A percentile compares a stretch with the other conserved stretches of the same genome.
phyloP scores from a whole-genome alignment of 2,888 invertebrate genomes.

The Melanargia galathea region DNA sequence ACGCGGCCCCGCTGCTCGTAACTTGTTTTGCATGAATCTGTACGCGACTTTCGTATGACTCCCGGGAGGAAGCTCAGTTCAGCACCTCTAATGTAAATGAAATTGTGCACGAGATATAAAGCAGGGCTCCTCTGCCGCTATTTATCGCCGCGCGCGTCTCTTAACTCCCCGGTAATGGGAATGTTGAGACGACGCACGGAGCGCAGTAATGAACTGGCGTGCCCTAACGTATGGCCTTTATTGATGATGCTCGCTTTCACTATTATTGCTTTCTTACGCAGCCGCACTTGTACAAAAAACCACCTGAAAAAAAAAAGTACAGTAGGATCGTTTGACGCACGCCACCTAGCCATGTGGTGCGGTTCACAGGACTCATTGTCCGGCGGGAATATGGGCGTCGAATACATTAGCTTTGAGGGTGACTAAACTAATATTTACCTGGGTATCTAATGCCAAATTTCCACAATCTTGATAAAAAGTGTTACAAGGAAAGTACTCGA shows the following conservation, averaged over 20 bases:
- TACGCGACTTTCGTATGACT: constrained; percentile 73
- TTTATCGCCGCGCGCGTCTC: constrained; percentile 77
- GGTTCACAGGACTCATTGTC: constrained; percentile 29
- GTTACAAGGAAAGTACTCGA: background rate
- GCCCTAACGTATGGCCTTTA: constrained; percentile 75
- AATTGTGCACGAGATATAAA: constrained; percentile 80
- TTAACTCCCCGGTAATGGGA: constrained; percentile 77
- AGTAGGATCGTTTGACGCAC: constrained; percentile 21
- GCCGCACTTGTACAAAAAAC: constrained; percentile 20
- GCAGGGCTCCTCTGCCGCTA: constrained; percentile 72
- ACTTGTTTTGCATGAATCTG: constrained; percentile 78
- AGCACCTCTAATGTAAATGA: constrained; percentile 80
- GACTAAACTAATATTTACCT: constrained; percentile 13
- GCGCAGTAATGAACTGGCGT: constrained; percentile 75
- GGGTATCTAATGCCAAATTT: background rate
- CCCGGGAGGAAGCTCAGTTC: constrained; percentile 69
- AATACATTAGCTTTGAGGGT: constrained; percentile 12
- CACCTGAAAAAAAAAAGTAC: constrained; percentile 13
- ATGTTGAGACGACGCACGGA: constrained; percentile 68
- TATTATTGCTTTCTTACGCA: constrained; percentile 38
- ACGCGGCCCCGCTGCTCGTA: constrained; percentile 69
- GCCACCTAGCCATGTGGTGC: constrained; percentile 25
- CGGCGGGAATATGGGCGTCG: constrained; percentile 3
- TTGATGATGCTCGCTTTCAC: constrained; percentile 64
- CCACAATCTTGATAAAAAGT: background rate